These are phyloP conservation scores for Atrina japonica DNA, from an alignment of 2,888 invertebrate genomes.

Conservation along the genomic window DNA sequence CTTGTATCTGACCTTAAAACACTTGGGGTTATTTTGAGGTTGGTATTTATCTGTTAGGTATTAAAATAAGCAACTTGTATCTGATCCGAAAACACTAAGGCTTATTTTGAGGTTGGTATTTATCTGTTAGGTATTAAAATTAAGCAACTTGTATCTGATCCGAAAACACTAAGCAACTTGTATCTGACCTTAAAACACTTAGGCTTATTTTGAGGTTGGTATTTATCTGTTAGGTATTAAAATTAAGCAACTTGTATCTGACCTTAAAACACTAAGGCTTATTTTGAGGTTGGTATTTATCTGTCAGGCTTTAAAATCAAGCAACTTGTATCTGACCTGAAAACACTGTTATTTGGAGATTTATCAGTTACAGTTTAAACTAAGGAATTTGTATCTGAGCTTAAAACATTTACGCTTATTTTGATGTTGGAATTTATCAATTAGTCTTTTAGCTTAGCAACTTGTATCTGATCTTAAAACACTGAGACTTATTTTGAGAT, in stretches of 20 bases:
- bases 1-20: too few relatives aligned
- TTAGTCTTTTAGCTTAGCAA: too few relatives aligned
- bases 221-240: too few relatives aligned
- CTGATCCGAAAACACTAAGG: constrained; percentile 93
- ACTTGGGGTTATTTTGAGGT: constrained; percentile 95
- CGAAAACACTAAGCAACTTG: too few relatives aligned
- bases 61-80: constrained; percentile 91
- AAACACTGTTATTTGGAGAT: constrained; percentile 89
- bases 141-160: too few relatives aligned
- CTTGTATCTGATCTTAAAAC: constrained; percentile 94
- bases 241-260: too few relatives aligned
- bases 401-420: constrained; percentile 91
- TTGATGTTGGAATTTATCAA: too few relatives aligned
- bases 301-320: constrained; percentile 92
- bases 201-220: constrained; percentile 90
- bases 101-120: constrained; percentile 88
- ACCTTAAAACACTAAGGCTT: too few relatives aligned
- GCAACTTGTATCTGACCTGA: constrained; percentile 93
- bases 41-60: constrained; percentile 96
- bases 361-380: too few relatives aligned
- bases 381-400: too few relatives aligned
- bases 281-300: constrained; percentile 97
- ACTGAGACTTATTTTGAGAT: constrained; percentile 91
- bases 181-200: constrained; percentile 93
- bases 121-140: too few relatives aligned